Evolutionary conservation across 2,113 vertebrate species (phyloP).

Genomic region (Python bivittatus): DNA sequence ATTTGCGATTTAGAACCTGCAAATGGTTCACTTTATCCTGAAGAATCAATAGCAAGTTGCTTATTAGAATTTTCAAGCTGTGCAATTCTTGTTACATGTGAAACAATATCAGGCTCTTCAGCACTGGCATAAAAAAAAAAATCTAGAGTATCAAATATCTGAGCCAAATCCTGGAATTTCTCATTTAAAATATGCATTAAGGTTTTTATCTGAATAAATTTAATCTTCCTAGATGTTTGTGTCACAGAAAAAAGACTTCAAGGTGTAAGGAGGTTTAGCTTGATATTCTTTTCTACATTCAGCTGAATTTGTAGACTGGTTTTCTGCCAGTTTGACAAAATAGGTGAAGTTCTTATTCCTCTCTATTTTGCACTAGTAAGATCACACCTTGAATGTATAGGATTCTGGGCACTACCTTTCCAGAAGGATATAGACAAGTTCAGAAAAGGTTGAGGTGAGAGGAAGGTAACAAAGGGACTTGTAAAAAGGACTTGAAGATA

Average conservation of each 20-base stretch:
- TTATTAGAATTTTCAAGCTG: not conserved
- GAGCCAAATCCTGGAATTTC: not conserved
- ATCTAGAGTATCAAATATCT: not conserved
- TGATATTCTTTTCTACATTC: not conserved
- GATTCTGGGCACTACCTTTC: not conserved
- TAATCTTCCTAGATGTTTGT: not conserved
- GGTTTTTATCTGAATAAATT: not conserved
- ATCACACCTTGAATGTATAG: not conserved
- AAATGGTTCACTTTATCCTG: not conserved
- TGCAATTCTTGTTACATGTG: not conserved
- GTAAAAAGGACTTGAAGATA: not conserved
- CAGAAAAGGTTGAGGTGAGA: not conserved
- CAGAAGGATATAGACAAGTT: not conserved
- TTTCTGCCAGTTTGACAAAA: not conserved
- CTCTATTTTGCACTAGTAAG: not conserved
- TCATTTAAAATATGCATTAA: not conserved
- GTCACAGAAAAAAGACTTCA: not conserved
- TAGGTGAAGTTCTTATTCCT: not conserved
- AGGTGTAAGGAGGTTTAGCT: not conserved
- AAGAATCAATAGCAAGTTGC: not conserved
- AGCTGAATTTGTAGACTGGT: not conserved
- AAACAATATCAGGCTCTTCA: not conserved
- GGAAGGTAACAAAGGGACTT: not conserved
- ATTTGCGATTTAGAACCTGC: not conserved
- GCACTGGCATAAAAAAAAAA: not conserved